Conservation (phyloP, 2,888 invertebrate species). For the Drosophila niveifrons region DNA sequence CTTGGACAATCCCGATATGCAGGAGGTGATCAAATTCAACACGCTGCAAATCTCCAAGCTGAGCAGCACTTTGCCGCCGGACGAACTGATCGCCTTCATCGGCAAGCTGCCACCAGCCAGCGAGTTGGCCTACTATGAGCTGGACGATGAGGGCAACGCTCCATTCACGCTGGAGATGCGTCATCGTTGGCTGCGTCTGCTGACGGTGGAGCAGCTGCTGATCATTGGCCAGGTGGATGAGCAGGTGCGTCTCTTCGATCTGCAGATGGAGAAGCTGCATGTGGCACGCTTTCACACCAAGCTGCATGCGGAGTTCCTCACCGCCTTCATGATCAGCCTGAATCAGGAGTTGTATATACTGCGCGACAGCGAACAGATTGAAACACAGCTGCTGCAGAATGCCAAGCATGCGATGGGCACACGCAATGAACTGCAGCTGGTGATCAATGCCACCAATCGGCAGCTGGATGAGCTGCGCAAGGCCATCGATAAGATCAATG, state of each 20-base stretch:
- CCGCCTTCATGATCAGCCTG: constrained; percentile 88
- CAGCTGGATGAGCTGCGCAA: constrained; percentile 80
- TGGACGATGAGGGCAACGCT: constrained; percentile 36
- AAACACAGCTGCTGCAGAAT: constrained; percentile 88
- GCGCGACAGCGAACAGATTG: constrained; percentile 90
- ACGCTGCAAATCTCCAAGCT: constrained; percentile 63
- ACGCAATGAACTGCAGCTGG: constrained; percentile 85
- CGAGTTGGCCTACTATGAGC: constrained; percentile 66
- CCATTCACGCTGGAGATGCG: constrained; percentile 71
- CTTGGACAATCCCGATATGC: constrained; percentile 37
- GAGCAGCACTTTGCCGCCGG: constrained; percentile 32
- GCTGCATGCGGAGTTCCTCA: constrained; percentile 87
- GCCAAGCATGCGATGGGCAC: constrained; percentile 87
- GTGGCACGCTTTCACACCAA: constrained; percentile 87
- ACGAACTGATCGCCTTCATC: constrained; percentile 47
- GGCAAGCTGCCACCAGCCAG: constrained; percentile 45
- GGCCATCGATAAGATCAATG: constrained; percentile 81
- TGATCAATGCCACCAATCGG: constrained; percentile 75
- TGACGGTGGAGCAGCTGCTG: constrained; percentile 89
- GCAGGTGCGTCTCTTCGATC: constrained; percentile 89
- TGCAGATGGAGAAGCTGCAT: constrained; percentile 87
- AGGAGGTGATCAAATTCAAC: constrained; percentile 59
- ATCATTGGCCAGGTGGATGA: constrained; percentile 88
- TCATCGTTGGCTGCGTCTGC: constrained; percentile 83
- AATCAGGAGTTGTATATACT: constrained; percentile 91